Evolutionary conservation across 2,797 vertebrate genomes (phyloP).

Genomic region (Anguilla anguilla): DNA sequence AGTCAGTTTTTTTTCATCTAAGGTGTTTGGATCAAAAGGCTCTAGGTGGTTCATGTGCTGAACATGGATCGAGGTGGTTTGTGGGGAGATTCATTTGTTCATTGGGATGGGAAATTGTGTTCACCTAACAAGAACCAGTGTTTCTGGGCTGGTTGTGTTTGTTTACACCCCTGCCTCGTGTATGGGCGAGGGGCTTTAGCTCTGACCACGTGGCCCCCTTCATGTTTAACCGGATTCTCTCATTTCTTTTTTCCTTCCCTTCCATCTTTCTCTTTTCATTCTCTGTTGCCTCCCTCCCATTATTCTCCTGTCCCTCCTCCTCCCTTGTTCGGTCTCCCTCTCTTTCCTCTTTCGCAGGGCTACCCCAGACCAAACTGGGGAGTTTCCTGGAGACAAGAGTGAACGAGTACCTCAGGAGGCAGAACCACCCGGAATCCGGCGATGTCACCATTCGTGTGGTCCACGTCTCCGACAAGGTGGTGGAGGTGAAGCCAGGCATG

Average conservation of each 20-base stretch:
- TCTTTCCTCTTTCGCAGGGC: conserved; percentile 68
- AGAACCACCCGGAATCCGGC: conserved; percentile 87
- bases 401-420: conserved; percentile 90
- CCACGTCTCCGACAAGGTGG: conserved; percentile 96
- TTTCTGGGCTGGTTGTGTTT: not conserved
- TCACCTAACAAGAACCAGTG: not conserved
- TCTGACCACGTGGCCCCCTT: not conserved
- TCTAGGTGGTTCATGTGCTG: not conserved
- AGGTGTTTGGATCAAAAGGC: not conserved
- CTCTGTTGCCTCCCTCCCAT: not conserved
- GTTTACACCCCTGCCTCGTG: not conserved
- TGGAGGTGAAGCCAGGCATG: conserved; percentile 98
- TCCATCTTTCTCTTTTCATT: not conserved
- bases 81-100: not conserved
- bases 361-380: conserved; percentile 92
- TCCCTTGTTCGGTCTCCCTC: not conserved
- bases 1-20: not conserved
- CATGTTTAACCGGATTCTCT: not conserved
- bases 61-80: not conserved
- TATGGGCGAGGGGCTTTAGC: not conserved
- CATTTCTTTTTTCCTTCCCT: not conserved
- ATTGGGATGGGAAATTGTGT: not conserved
- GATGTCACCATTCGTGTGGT: conserved; percentile 94
- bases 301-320: not conserved
- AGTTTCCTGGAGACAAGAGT: conserved; percentile 86